Percentiles rank a stretch among this genome's conserved stretches.
phyloP scores from a whole-genome alignment of 1,140 invertebrate genomes.

The Atta colombica region DNA sequence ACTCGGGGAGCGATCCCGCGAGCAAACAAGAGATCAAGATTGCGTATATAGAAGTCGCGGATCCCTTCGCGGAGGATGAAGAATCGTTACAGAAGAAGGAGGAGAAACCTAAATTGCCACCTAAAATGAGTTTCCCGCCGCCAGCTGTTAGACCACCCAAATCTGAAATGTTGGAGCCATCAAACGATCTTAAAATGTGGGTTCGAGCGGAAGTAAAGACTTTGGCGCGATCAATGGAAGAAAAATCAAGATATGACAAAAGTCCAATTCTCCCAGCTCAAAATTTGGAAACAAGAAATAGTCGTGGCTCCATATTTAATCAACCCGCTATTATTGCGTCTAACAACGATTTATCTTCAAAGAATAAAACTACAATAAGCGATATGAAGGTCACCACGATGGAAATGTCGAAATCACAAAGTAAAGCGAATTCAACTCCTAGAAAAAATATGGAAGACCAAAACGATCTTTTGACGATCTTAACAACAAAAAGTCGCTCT shows the following conservation, averaged over 20 bases:
- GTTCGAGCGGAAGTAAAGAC: slow-evolving; percentile 78
- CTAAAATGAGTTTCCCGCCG: slow-evolving; percentile 65
- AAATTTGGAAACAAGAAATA: slow-evolving; percentile 23
- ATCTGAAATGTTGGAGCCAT: slow-evolving; percentile 74
- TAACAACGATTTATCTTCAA: not conserved
- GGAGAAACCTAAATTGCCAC: slow-evolving; percentile 66
- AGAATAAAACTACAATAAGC: not conserved
- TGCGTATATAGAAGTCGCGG: slow-evolving; percentile 85
- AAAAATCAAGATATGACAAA: slow-evolving; percentile 56
- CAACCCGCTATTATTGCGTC: not conserved
- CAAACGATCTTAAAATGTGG: slow-evolving; percentile 81
- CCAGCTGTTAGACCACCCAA: slow-evolving; percentile 67
- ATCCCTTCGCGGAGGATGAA: slow-evolving; percentile 77
- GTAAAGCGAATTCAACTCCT: not conserved
- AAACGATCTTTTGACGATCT: slow-evolving; percentile 79
- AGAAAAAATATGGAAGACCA: slow-evolving; percentile 72
- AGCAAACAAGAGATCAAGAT: slow-evolving; percentile 80
- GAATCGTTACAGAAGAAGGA: slow-evolving; percentile 34
- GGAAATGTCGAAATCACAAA: slow-evolving; percentile 36
- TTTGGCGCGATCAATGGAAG: slow-evolving; percentile 53
- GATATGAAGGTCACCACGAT: not conserved
- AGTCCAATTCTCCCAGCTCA: not conserved
- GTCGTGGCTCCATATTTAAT: not conserved
- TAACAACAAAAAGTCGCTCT: slow-evolving; percentile 81
- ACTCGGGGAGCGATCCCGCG: not conserved